Percentiles rank a stretch among this genome's conserved stretches.
Conservation (phyloP, 2,888 invertebrate genomes). For the Drosophila seclusa region DNA sequence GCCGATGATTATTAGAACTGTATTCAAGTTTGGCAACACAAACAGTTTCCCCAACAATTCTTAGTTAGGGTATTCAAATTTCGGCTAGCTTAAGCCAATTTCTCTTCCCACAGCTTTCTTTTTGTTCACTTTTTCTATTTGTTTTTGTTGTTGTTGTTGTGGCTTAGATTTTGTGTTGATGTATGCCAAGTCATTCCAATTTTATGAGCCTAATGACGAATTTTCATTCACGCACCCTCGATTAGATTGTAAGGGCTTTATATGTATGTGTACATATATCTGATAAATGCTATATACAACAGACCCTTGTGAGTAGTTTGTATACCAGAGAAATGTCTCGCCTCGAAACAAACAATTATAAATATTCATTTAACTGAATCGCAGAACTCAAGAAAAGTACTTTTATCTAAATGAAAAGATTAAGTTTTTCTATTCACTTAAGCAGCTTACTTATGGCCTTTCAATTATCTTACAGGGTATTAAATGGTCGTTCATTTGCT, state of each 20-base stretch:
- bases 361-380: not conserved
- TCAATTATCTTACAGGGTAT: constrained; percentile 15
- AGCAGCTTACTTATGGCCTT: not conserved
- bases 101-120: not conserved
- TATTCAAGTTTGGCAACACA: not conserved
- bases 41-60: not conserved
- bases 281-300: not conserved
- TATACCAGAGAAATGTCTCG: not conserved
- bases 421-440: not conserved
- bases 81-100: not conserved
- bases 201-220: constrained; percentile 73
- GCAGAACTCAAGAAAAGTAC: not conserved
- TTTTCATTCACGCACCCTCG: constrained; percentile 50
- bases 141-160: constrained; percentile 2
- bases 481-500: constrained; percentile 7
- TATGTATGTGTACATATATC: not conserved
- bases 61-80: constrained; percentile 16
- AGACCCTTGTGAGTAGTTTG: not conserved
- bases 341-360: not conserved
- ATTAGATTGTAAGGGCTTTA: not conserved
- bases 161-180: constrained; percentile 23
- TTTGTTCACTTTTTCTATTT: constrained; percentile 27
- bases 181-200: constrained; percentile 59
- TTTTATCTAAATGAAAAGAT: not conserved
- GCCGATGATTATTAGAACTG: not conserved